Conservation (phyloP, 1,140 invertebrate genomes). For the Drosophila equinoxialis region DNA sequence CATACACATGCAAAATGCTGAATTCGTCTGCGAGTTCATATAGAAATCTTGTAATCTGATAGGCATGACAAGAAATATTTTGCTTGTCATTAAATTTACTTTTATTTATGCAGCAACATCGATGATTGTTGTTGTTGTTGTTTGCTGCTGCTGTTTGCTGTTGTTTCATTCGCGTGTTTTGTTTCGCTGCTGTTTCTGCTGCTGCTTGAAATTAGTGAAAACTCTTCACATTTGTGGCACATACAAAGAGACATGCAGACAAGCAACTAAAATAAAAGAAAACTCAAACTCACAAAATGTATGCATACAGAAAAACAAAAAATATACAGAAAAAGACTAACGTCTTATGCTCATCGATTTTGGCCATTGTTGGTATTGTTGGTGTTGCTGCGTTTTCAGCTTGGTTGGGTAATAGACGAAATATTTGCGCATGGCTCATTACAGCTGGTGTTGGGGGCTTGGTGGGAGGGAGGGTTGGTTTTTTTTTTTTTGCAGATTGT, state of each 20-base stretch:
- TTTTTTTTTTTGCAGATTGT: conserved; percentile 36
- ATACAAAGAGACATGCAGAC: conserved; percentile 53
- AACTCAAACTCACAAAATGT: conserved; percentile 40
- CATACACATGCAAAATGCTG: conserved; percentile 36
- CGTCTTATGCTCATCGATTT: conserved; percentile 71
- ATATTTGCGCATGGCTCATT: conserved; percentile 79
- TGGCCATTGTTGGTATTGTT: conserved; percentile 49
- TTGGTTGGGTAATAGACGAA: conserved; percentile 73
- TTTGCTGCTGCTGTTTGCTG: conserved; percentile 31
- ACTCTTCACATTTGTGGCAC: conserved; percentile 74
- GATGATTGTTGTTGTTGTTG: conserved; percentile 61
- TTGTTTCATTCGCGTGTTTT: conserved; percentile 76
- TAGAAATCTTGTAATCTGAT: conserved; percentile 81
- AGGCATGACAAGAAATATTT: conserved; percentile 81
- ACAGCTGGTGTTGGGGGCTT: conserved; percentile 50
- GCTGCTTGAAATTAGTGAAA: conserved; percentile 77
- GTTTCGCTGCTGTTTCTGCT: conserved; percentile 71
- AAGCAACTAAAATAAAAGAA: conserved; percentile 37
- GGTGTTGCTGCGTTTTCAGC: conserved; percentile 42
- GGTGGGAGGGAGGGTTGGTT: neutral
- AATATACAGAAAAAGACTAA: neutral
- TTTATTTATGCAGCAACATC: conserved; percentile 78
- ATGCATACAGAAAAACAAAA: conserved; percentile 49
- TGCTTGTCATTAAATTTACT: conserved; percentile 81
- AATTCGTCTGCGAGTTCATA: conserved; percentile 74